Conservation (phyloP, 2,888 invertebrate genomes). For the Scelioninae gen. 2 region DNA sequence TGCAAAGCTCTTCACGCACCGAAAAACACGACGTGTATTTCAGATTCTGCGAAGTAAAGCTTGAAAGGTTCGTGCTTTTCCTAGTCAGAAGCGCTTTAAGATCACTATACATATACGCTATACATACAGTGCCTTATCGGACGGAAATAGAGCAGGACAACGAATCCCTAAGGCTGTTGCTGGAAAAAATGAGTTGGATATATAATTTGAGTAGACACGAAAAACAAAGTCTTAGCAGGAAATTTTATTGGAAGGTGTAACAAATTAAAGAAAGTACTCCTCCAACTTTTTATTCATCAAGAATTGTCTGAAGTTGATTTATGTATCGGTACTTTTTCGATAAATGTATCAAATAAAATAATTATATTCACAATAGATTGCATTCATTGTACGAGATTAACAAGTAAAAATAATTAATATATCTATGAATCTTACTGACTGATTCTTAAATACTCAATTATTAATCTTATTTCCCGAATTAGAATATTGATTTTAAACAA, state of each 20-base stretch:
- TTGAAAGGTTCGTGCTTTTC: slow-evolving; percentile 54
- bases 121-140: slow-evolving; percentile 39
- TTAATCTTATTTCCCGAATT: no score
- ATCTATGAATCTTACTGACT: no score
- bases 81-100: slow-evolving; percentile 53
- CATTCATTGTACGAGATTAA: no score
- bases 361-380: no score
- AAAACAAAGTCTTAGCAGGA: slow-evolving; percentile 55
- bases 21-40: slow-evolving; percentile 51
- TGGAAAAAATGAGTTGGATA: slow-evolving; percentile 67
- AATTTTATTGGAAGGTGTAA: slow-evolving; percentile 27
- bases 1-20: slow-evolving; percentile 54
- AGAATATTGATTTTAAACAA: no score
- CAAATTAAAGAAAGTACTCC: no score
- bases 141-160: slow-evolving; percentile 41
- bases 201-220: slow-evolving; percentile 67
- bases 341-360: no score
- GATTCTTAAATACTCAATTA: no score
- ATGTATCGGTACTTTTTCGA: no score
- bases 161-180: slow-evolving; percentile 52
- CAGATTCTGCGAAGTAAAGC: slow-evolving; percentile 42
- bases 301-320: no score
- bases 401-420: no score
- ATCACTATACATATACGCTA: slow-evolving; percentile 44
- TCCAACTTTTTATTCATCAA: no score